Evolutionary conservation across 2,113 vertebrate species (phyloP).

Genomic region (Lethenteron reissneri): DNA sequence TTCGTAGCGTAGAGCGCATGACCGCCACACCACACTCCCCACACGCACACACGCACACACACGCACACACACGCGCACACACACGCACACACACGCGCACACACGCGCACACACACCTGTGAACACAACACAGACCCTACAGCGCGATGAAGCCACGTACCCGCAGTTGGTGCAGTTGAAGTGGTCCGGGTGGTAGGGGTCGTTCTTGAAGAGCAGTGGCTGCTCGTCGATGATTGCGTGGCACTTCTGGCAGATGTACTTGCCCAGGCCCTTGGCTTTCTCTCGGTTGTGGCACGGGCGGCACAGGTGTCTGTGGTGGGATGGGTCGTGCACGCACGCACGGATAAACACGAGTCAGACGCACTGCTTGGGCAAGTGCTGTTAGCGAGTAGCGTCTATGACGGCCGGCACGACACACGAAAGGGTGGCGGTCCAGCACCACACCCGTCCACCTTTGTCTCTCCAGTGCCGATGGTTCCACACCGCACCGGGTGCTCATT

Average conservation of each 20-base stretch:
- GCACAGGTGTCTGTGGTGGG: slow-evolving; percentile 51
- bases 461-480: too few relatives aligned
- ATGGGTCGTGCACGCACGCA: too few relatives aligned
- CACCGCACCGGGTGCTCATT: too few relatives aligned
- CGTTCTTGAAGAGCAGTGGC: slow-evolving; percentile 84
- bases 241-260: slow-evolving; percentile 95
- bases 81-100: not conserved
- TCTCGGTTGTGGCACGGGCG: slow-evolving; percentile 81
- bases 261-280: slow-evolving; percentile 76
- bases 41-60: not conserved
- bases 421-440: too few relatives aligned
- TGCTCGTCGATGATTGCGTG: slow-evolving; percentile 85
- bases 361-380: not conserved
- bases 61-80: not conserved
- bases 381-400: not conserved
- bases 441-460: too few relatives aligned
- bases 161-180: slow-evolving; percentile 96
- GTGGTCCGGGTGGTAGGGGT: slow-evolving; percentile 93
- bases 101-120: not conserved
- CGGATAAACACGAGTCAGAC: slow-evolving; percentile 6
- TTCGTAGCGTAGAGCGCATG: too few relatives aligned
- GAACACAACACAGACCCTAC: not conserved
- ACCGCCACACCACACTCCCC: not conserved
- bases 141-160: slow-evolving; percentile 22
- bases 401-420: not conserved